phyloP scores from a whole-genome alignment of 2,113 vertebrate genomes.

The Polyodon spathula region DNA sequence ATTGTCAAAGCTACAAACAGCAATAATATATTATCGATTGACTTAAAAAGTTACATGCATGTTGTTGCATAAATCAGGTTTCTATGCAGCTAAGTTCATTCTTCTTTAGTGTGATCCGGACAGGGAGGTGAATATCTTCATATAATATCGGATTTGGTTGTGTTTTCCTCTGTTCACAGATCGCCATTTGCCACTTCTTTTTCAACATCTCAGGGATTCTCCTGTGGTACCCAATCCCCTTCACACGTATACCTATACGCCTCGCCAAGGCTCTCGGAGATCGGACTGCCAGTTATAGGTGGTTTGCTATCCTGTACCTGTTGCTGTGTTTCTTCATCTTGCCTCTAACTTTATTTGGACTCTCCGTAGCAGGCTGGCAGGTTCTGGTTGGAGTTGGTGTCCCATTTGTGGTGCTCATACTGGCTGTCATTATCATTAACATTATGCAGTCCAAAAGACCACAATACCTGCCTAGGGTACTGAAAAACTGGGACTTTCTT shows the following conservation, averaged over 20 bases:
- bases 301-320: constrained; percentile 86
- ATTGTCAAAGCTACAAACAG: no score
- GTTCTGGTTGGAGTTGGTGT: constrained; percentile 74
- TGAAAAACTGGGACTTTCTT: constrained; percentile 77
- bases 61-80: no score
- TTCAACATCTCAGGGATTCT: constrained; percentile 90
- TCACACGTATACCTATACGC: constrained; percentile 75
- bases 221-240: constrained; percentile 84
- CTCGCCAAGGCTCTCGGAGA: constrained; percentile 72
- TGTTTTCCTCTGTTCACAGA: constrained; percentile 51
- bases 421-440: constrained; percentile 59
- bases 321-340: constrained; percentile 70
- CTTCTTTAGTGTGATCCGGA: no score
- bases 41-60: no score
- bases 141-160: neutral
- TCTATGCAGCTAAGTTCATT: no score
- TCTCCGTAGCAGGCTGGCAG: constrained; percentile 83
- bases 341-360: constrained; percentile 68
- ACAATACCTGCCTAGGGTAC: constrained; percentile 45
- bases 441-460: constrained; percentile 68
- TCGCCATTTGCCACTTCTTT: constrained; percentile 93
- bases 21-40: no score
- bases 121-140: no score
- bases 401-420: constrained; percentile 46
- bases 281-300: constrained; percentile 77